Conservation (phyloP, 2,888 invertebrate genomes). For the Eupeodes latifasciatus region DNA sequence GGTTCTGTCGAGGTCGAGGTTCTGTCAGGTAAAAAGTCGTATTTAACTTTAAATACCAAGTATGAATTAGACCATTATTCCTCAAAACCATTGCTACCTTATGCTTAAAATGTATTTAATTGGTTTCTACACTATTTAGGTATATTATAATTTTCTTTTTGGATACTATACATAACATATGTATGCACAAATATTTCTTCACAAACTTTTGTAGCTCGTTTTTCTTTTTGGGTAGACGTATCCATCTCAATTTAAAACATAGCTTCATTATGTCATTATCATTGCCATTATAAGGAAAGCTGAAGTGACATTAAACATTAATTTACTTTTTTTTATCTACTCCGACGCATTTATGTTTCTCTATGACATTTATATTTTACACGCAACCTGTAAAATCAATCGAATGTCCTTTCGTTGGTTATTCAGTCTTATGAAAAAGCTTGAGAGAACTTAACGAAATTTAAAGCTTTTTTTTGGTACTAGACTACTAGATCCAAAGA, state of each 20-base stretch:
- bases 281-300: slow-evolving; percentile 42
- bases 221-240: slow-evolving; percentile 26
- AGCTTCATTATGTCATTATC: slow-evolving; percentile 39
- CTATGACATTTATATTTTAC: slow-evolving; percentile 17
- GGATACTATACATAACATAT: too few species aligned
- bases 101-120: too few species aligned
- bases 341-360: slow-evolving; percentile 40
- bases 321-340: slow-evolving; percentile 59
- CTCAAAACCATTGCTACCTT: too few species aligned
- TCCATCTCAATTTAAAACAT: slow-evolving; percentile 36
- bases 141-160: too few species aligned
- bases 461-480: background rate
- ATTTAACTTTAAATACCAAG: too few species aligned
- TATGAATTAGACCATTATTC: too few species aligned
- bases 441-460: slow-evolving; percentile 15
- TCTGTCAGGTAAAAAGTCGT: too few species aligned
- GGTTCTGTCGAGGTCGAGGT: too few species aligned
- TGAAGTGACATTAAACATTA: slow-evolving; percentile 56
- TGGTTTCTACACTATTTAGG: too few species aligned
- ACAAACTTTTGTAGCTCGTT: background rate
- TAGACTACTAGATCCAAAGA: background rate
- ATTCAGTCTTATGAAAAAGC: background rate
- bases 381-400: slow-evolving; percentile 51
- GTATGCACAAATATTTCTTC: too few species aligned
- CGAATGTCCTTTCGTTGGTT: slow-evolving; percentile 6